phyloP scores from a whole-genome alignment of 2,888 invertebrate genomes.

The Dorcus hopei region DNA sequence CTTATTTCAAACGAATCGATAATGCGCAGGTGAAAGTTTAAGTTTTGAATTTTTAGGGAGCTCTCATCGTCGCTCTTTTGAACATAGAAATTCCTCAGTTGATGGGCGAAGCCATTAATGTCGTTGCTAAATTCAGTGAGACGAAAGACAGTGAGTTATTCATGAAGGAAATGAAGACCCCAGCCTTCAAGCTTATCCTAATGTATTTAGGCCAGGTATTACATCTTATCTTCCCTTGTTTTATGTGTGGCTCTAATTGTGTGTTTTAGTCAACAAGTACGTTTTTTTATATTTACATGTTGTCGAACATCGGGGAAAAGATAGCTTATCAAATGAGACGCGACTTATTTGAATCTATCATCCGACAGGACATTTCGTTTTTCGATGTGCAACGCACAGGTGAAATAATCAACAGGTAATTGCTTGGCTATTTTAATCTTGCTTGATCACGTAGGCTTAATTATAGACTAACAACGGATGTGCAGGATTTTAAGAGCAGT shows the following conservation, averaged over 20 bases:
- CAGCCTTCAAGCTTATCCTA: slow-evolving; percentile 64
- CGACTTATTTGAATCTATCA: slow-evolving; percentile 77
- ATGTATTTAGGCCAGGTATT: slow-evolving; percentile 74
- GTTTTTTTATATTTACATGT: slow-evolving; percentile 81
- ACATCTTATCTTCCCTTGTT: slow-evolving; percentile 16
- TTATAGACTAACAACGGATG: slow-evolving; percentile 80
- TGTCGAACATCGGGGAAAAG: slow-evolving; percentile 85
- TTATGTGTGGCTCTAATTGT: slow-evolving; percentile 5
- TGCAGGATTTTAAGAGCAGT: slow-evolving; percentile 96
- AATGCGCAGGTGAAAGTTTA: neutral
- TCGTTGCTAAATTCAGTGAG: slow-evolving; percentile 59
- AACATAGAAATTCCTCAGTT: slow-evolving; percentile 87
- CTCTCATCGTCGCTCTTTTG: slow-evolving; percentile 79
- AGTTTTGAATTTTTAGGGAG: slow-evolving; percentile 64
- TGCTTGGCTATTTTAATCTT: slow-evolving; percentile 3
- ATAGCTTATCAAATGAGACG: slow-evolving; percentile 79
- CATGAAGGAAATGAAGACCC: slow-evolving; percentile 60
- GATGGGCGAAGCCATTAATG: slow-evolving; percentile 80
- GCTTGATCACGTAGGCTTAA: neutral
- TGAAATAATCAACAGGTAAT: slow-evolving; percentile 82
- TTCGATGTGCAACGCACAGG: slow-evolving; percentile 90
- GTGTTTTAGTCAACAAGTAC: slow-evolving; percentile 75
- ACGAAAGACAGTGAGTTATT: slow-evolving; percentile 53
- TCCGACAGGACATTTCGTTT: slow-evolving; percentile 85
- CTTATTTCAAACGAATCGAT: slow-evolving; percentile 2